Percentiles rank a stretch among this genome's conserved stretches.
These are phyloP conservation scores for Uloborus diversus DNA, from an alignment of 1,140 invertebrate genomes.

Conservation along the genomic window DNA sequence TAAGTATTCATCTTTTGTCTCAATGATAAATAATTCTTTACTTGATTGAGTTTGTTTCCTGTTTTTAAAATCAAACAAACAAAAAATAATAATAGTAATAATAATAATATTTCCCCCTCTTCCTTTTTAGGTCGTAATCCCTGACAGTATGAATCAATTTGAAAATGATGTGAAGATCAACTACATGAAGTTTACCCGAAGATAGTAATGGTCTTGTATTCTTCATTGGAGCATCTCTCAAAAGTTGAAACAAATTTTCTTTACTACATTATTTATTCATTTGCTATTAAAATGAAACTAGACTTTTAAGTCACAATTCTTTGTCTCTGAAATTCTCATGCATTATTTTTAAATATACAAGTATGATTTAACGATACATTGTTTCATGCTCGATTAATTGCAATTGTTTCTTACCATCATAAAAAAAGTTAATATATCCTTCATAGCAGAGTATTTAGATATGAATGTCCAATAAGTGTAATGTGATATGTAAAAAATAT, in stretches of 20 bases:
- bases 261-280: not conserved
- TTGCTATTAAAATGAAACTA: not conserved
- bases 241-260: not conserved
- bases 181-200: not conserved
- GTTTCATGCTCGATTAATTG: too few species aligned
- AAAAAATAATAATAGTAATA: too few species aligned
- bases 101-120: too few species aligned
- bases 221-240: not conserved
- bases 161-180: not conserved
- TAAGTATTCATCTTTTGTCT: not conserved
- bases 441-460: too few species aligned
- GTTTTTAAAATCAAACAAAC: not conserved
- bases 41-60: not conserved
- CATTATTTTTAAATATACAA: too few species aligned
- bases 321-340: not conserved
- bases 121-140: constrained; percentile 32
- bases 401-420: too few species aligned
- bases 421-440: too few species aligned
- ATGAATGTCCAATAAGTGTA: too few species aligned
- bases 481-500: too few species aligned
- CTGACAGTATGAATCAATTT: constrained; percentile 44
- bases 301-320: not conserved
- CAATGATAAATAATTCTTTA: not conserved
- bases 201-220: not conserved
- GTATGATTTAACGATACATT: too few species aligned